phyloP scores from a whole-genome alignment of 2,888 invertebrate species.

The Microplitis deprimator region DNA sequence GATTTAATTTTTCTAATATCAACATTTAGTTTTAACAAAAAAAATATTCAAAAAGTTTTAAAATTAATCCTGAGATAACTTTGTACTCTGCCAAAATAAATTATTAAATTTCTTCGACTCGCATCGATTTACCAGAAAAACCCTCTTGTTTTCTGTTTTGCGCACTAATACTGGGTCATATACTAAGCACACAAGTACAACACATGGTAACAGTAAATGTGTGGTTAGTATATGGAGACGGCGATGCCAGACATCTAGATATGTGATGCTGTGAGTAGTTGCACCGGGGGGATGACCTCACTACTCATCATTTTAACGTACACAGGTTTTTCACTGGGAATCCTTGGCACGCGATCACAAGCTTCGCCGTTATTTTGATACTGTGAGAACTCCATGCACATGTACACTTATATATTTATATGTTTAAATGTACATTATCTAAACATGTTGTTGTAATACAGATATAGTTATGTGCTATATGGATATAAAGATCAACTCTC shows the following conservation, averaged over 20 bases:
- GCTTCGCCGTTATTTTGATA: conserved; percentile 19
- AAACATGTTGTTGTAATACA: conserved; percentile 1
- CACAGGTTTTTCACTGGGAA: conserved; percentile 52
- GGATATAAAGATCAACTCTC: conserved; percentile 35
- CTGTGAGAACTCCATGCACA: conserved; percentile 4
- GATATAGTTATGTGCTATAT: conserved; percentile 3
- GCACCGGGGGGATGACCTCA: not conserved
- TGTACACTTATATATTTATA: conserved; percentile 31
- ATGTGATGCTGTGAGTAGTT: not conserved
- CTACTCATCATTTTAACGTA: conserved; percentile 60
- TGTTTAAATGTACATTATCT: not conserved
- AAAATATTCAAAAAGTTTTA: too few relatives aligned
- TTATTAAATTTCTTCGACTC: too few relatives aligned
- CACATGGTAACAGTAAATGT: too few relatives aligned
- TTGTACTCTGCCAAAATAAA: too few relatives aligned
- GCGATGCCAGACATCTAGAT: not conserved
- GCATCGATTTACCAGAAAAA: too few relatives aligned
- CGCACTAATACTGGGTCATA: too few relatives aligned
- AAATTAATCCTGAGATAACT: too few relatives aligned
- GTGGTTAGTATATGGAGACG: not conserved
- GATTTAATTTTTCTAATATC: too few relatives aligned
- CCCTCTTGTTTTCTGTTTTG: too few relatives aligned
- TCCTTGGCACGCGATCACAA: conserved; percentile 55
- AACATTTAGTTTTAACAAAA: too few relatives aligned
- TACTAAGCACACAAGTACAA: too few relatives aligned